Base-by-base conservation (phyloP, 2,797 vertebrate species). In the Rhinophrynus dorsalis region DNA sequence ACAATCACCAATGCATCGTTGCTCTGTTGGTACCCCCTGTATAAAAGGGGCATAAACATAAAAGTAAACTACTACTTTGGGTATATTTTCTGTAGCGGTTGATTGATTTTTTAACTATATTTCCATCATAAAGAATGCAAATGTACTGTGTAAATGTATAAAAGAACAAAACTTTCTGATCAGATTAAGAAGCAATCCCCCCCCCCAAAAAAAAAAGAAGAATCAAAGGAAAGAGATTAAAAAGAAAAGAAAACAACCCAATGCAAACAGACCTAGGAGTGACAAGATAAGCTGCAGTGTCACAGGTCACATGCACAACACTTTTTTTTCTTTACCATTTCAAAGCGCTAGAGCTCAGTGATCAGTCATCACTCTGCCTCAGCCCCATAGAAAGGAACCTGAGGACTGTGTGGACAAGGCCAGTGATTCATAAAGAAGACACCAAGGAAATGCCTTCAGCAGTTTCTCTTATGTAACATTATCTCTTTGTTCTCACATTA, bases 391-490 rank as follows among this genome's bases (percentile, higher is more conserved):
- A 68, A 68, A 42, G 24, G 29, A 23, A 35, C 45, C 35, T 52
- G 27, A 27, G 32, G 27, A n/a, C 24, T 33, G 10, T 44, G 20
- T 54, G 27, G 56, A 40, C 55, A 54, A 45, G 29, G 11, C n/a
- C 6, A 26, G 18, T 27, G 58, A 45, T 33, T 69, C 67, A 69
- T 55, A 45, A 61, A 17, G 24, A 52, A 17, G 57, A 24, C 35
- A 61, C 47, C 11, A 44, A 15, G 21, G 45, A 61, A 42, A 51
- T 44, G 67, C 67, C 9, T 5, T 26, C 21, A 62, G 47, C 58
- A 27, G 17, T 59, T 10, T 2, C 15, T 26, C 57, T 69, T 69
- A 69, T 47, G 48, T 55, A 62, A 68, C 67, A 68, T 68, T 68
- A 68, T 68, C 57, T 44, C 42, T 54, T 69, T 59, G 44, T 54